These are phyloP conservation scores for Orientallactaga bullata DNA, from an alignment of 2,113 vertebrate species.

Conservation along the genomic window DNA sequence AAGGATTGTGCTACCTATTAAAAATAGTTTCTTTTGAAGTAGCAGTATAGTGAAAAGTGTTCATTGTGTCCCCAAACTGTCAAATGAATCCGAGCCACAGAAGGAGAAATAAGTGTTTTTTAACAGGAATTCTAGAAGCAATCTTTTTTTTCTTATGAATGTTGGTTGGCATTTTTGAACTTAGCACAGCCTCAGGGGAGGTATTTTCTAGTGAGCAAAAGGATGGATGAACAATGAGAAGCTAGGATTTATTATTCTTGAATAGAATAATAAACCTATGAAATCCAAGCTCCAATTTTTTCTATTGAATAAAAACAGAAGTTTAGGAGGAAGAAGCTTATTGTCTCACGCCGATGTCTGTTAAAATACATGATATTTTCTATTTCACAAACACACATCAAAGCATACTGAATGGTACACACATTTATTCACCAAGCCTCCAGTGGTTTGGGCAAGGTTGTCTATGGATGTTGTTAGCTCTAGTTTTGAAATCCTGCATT, in stretches of 20 bases:
- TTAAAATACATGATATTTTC: constrained; percentile 48
- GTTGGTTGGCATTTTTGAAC: constrained; percentile 47
- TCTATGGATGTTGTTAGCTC: constrained; percentile 51
- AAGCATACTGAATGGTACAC: constrained; percentile 27
- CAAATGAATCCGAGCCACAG: constrained; percentile 36
- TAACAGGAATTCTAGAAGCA: constrained; percentile 48
- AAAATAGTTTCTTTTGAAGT: neutral
- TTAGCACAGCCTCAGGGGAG: neutral
- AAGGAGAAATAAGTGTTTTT: constrained; percentile 56
- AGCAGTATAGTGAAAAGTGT: neutral
- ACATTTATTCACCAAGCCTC: constrained; percentile 41
- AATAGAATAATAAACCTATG: neutral
- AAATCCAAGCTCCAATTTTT: constrained; percentile 33
- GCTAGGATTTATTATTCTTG: constrained; percentile 37
- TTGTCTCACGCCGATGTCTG: neutral
- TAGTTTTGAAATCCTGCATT: constrained; percentile 61
- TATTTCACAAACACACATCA: constrained; percentile 19
- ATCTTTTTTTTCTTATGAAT: constrained; percentile 60
- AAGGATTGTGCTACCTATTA: neutral
- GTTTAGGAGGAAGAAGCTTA: constrained; percentile 30
- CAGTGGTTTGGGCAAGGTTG: constrained; percentile 54
- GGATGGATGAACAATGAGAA: constrained; percentile 36
- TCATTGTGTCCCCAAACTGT: constrained; percentile 52
- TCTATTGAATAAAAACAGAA: neutral
- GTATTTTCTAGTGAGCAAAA: constrained; percentile 51